phyloP scores from a whole-genome alignment of 2,797 vertebrate genomes.

The Gallinago solitaria region DNA sequence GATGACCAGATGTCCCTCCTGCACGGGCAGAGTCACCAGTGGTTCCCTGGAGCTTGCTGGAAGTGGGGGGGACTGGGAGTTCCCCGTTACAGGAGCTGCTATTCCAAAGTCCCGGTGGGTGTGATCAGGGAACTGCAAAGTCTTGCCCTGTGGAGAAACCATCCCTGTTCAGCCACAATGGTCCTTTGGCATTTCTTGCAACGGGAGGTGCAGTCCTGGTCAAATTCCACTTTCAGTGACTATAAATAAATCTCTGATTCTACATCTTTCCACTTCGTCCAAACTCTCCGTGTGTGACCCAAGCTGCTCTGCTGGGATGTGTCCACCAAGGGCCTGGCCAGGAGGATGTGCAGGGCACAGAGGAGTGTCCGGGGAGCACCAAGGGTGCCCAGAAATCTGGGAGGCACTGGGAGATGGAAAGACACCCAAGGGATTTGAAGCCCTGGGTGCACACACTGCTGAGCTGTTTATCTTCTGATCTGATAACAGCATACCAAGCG shows the following conservation, averaged over 20 bases:
- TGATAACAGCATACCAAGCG: not conserved
- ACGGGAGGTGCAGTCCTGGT: not conserved
- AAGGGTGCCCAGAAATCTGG: accelerated
- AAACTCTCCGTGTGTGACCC: accelerated
- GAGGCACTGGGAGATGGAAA: not conserved
- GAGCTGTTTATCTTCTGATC: not conserved
- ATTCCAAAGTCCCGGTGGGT: slow-evolving; percentile 40
- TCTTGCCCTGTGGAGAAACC: not conserved
- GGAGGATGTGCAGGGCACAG: accelerated
- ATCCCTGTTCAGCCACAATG: not conserved
- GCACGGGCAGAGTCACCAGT: not conserved
- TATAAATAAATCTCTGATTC: not conserved
- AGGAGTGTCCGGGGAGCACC: accelerated
- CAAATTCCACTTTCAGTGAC: slow-evolving; percentile 22
- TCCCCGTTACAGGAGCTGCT: not conserved
- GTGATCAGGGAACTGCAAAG: not conserved
- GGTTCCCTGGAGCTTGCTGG: accelerated
- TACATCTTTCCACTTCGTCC: not conserved
- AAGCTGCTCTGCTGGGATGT: not conserved
- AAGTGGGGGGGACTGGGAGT: not conserved
- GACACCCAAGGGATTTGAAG: not conserved
- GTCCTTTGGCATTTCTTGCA: not conserved
- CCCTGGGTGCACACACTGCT: not conserved
- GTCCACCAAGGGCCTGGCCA: accelerated
- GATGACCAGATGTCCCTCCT: not conserved